phyloP scores from a whole-genome alignment of 2,888 invertebrate genomes.

The Sinopyrophorus schimmeli region DNA sequence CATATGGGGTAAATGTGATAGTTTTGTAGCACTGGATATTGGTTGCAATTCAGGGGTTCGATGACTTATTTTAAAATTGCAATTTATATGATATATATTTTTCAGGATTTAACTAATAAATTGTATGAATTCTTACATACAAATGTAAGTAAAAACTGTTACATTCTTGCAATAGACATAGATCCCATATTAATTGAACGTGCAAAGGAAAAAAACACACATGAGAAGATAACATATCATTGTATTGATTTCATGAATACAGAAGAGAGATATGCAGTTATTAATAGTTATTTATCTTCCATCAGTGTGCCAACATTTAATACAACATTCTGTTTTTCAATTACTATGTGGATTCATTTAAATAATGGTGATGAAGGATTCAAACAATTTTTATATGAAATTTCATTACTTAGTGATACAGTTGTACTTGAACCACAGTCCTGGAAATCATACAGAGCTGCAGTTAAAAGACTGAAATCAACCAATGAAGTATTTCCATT shows the following conservation, averaged over 20 bases:
- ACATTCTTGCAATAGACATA: constrained; percentile 73
- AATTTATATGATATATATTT: not conserved
- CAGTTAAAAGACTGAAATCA: constrained; percentile 71
- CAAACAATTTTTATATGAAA: constrained; percentile 61
- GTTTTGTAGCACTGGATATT: constrained; percentile 66
- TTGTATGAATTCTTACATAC: constrained; percentile 60
- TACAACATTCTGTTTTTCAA: constrained; percentile 76
- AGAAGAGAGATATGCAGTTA: constrained; percentile 44
- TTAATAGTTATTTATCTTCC: constrained; percentile 58
- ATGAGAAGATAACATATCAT: constrained; percentile 59
- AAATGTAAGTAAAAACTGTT: constrained; percentile 50
- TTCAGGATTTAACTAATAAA: constrained; percentile 67
- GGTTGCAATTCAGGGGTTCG: constrained; percentile 84
- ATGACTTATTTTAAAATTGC: not conserved
- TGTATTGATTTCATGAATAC: constrained; percentile 64
- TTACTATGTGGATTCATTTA: constrained; percentile 90
- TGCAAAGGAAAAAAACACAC: constrained; percentile 61
- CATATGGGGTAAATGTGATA: constrained; percentile 51
- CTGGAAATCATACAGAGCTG: constrained; percentile 82
- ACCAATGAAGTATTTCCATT: constrained; percentile 63
- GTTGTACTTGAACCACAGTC: constrained; percentile 81
- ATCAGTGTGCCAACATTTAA: constrained; percentile 61
- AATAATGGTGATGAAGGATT: constrained; percentile 80
- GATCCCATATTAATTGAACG: constrained; percentile 71
- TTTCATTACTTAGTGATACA: constrained; percentile 60